These are phyloP conservation scores for Rattus rattus DNA, from an alignment of 2,113 vertebrate species.

Conservation along the genomic window DNA sequence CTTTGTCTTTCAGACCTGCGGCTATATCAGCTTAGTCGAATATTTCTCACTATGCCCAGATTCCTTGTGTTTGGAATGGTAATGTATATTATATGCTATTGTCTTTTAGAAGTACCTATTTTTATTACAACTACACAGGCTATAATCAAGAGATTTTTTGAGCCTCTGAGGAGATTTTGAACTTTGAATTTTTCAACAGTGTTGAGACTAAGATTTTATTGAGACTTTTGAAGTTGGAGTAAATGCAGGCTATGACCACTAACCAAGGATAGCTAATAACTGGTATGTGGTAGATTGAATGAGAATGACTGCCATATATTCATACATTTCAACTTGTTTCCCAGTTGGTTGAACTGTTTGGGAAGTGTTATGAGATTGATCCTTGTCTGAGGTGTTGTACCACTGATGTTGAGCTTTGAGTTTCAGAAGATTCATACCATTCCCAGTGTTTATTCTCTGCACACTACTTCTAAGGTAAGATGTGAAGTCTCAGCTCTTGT, in stretches of 20 bases:
- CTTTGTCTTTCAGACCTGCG: background rate
- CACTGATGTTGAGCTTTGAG: background rate
- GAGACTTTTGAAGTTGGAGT: background rate
- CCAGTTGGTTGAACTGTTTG: background rate
- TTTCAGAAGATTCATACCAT: background rate
- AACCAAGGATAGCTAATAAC: background rate
- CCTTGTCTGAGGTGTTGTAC: no score
- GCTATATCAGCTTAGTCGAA: background rate
- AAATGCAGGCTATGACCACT: background rate
- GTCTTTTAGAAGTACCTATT: background rate
- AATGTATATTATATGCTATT: background rate
- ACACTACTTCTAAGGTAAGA: background rate
- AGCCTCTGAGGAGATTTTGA: background rate
- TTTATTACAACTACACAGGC: no score
- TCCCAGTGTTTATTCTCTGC: background rate
- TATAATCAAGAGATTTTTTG: background rate
- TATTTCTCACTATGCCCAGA: background rate
- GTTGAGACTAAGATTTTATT: background rate
- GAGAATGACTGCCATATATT: background rate
- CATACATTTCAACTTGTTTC: no score
- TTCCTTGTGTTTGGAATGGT: background rate
- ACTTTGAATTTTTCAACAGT: background rate
- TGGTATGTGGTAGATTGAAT: background rate
- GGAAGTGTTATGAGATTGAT: background rate
- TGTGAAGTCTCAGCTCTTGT: background rate